Base-by-base conservation (phyloP, 64 coral and sea anemone species). In the Pachyseris speciosa region DNA sequence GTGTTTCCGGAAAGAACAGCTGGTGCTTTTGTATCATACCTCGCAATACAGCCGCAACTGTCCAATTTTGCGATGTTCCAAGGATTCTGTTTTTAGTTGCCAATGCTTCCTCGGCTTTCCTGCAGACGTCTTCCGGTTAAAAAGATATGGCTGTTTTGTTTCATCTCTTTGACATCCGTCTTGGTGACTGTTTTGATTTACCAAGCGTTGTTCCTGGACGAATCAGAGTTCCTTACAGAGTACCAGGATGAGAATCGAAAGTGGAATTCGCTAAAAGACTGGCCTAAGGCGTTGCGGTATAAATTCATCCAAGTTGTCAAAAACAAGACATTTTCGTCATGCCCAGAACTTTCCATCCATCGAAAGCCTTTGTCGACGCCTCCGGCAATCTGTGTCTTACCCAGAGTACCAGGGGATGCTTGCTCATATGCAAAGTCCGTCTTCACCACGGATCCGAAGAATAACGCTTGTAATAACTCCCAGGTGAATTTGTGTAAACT, bases 401-500 rank as follows among this genome's bases (percentile, higher is more conserved):
- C 75, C 15, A 57, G 20, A 38, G 17, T 79, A 19, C 48, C 48
- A 79, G 28, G 58, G 50, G 49, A 79, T 22, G 75, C 75, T 10
- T 79, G 75, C 32, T 33, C 27, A 51, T 57, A 57, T 53, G 75
- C 48, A 50, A 79, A 79, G 49, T 37, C 48, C 6, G 6, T 79
- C 30, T 79, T 79, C 49, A 37, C 75, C 1, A 57, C 30, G 13
- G 30, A 57, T 79, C 28, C 47, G 11, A 15, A 2, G 5, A 33
- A 20, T 22, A 15, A 37, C 16, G 30, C 47, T 79, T 79, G 75
- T 47, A 79, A 79, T 49, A 38, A 24, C 19, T 36, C 75, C 1
- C 75, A 34, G 27, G 50, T 79, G 6, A 55, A 79, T 79, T 79
- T 57, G 28, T 79, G 75, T 22, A 79, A 50, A 57, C 19, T 79